Percentiles rank a stretch among this genome's conserved stretches.
phyloP scores from a whole-genome alignment of 2,888 invertebrate species.

The Xylocampa areola region DNA sequence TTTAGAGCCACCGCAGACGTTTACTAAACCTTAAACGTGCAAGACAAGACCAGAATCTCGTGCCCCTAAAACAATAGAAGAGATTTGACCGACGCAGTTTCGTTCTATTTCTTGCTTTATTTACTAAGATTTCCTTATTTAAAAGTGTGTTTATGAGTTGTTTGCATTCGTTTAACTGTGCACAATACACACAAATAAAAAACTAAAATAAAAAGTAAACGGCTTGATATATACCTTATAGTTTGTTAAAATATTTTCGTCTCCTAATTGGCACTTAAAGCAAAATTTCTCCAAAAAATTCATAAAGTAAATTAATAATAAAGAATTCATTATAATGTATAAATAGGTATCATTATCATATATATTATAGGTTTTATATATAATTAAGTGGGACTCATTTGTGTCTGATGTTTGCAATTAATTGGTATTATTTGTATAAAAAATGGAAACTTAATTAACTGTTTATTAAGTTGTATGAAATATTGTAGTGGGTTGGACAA shows the following conservation, averaged over 20 bases:
- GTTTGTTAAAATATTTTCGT: conserved; percentile 17
- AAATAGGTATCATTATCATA: conserved; percentile 45
- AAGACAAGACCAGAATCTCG: no score
- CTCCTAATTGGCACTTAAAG: conserved; percentile 33
- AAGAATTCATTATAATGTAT: conserved; percentile 36
- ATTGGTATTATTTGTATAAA: conserved; percentile 48
- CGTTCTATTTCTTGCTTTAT: no score
- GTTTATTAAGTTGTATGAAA: conserved; percentile 33
- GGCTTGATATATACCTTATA: conserved; percentile 16
- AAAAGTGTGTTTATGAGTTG: no score
- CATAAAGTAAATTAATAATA: conserved; percentile 29
- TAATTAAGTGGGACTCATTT: conserved; percentile 19
- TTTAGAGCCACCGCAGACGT: no score
- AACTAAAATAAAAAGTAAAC: not conserved
- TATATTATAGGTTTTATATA: conserved; percentile 23
- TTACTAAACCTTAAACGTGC: no score
- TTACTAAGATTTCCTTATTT: no score
- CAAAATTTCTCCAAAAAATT: conserved; percentile 31
- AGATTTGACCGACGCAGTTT: no score
- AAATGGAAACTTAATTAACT: conserved; percentile 47
- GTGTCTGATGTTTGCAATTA: conserved; percentile 37
- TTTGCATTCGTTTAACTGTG: no score
- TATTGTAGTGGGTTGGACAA: conserved; percentile 15
- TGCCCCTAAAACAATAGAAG: no score
- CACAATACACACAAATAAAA: no score